Base-by-base conservation (phyloP, 1,140 invertebrate species). In the Ditylenchus dipsaci region DNA sequence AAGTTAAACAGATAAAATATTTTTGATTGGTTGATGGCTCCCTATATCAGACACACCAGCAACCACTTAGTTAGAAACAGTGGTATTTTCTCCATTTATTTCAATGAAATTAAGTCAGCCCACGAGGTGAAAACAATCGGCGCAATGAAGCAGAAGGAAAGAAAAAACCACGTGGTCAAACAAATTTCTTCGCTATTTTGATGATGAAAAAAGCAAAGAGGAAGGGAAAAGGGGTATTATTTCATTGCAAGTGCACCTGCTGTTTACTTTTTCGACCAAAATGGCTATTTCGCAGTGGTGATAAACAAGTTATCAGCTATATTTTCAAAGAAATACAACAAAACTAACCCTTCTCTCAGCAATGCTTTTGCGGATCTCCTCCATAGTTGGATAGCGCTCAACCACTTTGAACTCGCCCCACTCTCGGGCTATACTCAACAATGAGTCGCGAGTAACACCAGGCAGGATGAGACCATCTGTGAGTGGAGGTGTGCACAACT, bases 401-500 rank as follows among this genome's bases (percentile, higher is more conserved):
- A 87, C 87, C 7, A 97, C 89, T 84, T 89, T 89, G 73, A 93
- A 89, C 81, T 95, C 90, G 75, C 90, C 83, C 86, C 91, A 95
- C 83, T 91, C 87, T 72, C 86, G 85, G 1, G 89, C 86, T 63
- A 98, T 84, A 78, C 90, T 87, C 56, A 98, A 79, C 65, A 97
- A 89, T 33, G 91, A 93, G 72, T 89, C 88, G 64, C 95, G 87
- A 0, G 91, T 95, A 42, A 98, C 88, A 67, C 95, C 95, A 21
- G 95, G 95, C 73, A 98, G 85, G 76, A 95, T 95, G n/a, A 85
- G 65, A 13, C 84, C 84, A 67, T 83, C 89, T 71, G 85, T 77
- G 38, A 97, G 83, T 19, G 92, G 91, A n/a, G 94, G 92, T 21
- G 95, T 97, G 13, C 91, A 86, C 72, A 98, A 83, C 86, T 95